Conservation (phyloP, 2,797 vertebrate species). For the Esox masquinongy region DNA sequence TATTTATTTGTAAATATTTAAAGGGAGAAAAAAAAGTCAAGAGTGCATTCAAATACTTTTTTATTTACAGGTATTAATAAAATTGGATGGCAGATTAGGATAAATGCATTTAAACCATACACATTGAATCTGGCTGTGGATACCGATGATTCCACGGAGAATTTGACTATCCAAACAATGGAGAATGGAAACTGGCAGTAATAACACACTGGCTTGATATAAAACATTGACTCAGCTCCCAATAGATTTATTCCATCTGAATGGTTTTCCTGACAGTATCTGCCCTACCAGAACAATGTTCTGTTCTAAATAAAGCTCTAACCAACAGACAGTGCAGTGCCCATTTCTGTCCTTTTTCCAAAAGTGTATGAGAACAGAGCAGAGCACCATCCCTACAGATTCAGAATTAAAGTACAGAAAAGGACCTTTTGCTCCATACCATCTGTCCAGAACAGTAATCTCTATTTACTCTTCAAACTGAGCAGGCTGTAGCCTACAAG, state of each 20-base stretch:
- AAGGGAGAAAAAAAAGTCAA: neutral
- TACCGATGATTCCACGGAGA: neutral
- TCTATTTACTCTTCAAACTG: conserved; percentile 13
- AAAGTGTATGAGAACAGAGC: neutral
- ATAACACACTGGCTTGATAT: neutral
- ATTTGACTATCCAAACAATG: conserved; percentile 4
- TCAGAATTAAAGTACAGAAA: neutral
- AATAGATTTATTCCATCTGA: neutral
- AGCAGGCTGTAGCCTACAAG: neutral
- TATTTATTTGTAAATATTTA: no score
- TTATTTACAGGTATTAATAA: neutral
- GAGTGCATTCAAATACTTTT: neutral
- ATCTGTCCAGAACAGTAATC: conserved; percentile 27
- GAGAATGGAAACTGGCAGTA: neutral
- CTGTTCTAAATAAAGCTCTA: neutral
- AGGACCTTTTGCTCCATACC: neutral
- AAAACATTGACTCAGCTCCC: conserved; percentile 4
- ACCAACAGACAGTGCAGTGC: neutral
- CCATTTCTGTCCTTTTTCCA: no score
- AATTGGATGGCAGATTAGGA: neutral
- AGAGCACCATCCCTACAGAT: neutral
- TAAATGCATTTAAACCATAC: neutral
- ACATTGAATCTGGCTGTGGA: neutral
- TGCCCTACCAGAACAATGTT: neutral
- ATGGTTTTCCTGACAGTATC: neutral